Conservation (phyloP, 2,888 invertebrate species). For the Nemotelus pantherinus region DNA sequence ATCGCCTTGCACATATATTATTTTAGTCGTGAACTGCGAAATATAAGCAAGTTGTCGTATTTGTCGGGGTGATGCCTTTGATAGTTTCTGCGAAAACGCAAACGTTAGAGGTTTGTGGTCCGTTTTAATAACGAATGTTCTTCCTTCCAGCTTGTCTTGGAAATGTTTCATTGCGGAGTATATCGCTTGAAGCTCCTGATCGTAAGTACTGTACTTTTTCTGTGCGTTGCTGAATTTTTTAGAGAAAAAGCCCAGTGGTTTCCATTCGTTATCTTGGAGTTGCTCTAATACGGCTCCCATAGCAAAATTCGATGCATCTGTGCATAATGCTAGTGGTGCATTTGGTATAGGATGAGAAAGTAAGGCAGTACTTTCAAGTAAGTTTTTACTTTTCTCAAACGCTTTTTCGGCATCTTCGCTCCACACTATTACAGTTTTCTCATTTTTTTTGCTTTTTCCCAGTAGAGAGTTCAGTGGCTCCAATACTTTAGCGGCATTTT, state of each 20-base stretch:
- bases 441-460: background rate
- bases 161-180: background rate
- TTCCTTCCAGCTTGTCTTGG: background rate
- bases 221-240: background rate
- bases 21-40: background rate
- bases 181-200: background rate
- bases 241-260: background rate
- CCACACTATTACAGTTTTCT: background rate
- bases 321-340: too few relatives aligned
- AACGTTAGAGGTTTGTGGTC: background rate
- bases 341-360: background rate
- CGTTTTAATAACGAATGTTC: background rate
- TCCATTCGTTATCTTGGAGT: background rate
- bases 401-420: background rate
- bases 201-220: background rate
- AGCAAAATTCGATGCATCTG: background rate
- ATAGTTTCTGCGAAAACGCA: background rate
- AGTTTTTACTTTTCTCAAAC: background rate
- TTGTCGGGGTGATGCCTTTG: background rate
- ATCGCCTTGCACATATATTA: background rate
- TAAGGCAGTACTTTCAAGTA: background rate
- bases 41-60: background rate
- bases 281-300: background rate
- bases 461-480: background rate
- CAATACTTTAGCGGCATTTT: background rate